Evolutionary conservation across 1,140 invertebrate genomes (phyloP).

Genomic region (Drosophila carrolli): DNA sequence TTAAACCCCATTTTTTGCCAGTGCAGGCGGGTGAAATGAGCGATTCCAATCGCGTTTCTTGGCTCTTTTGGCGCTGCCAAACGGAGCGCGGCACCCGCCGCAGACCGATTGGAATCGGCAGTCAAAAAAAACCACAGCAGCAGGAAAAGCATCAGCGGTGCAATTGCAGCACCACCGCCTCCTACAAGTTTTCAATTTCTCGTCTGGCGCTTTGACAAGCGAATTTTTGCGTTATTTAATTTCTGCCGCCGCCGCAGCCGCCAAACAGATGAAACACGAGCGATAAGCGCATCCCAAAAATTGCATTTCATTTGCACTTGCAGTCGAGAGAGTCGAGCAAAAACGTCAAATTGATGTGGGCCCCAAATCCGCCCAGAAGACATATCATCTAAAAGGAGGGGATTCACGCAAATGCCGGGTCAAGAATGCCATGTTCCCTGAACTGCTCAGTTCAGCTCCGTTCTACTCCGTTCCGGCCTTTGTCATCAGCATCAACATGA

Average conservation of each 20-base stretch:
- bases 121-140: conserved; percentile 21
- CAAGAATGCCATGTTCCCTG: conserved; percentile 40
- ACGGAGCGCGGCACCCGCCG: conserved; percentile 71
- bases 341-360: conserved; percentile 38
- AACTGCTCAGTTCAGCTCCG: conserved; percentile 13
- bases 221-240: conserved; percentile 74
- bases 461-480: conserved; percentile 25
- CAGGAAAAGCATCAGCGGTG: conserved; percentile 16
- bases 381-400: conserved; percentile 25
- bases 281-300: conserved; percentile 64
- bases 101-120: conserved; percentile 79
- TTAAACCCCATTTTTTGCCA: conserved; percentile 1
- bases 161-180: conserved; percentile 50
- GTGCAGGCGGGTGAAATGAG: conserved; percentile 62
- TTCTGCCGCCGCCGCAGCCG: conserved; percentile 38
- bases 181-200: conserved; percentile 66
- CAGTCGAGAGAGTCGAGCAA: conserved; percentile 19
- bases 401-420: conserved; percentile 32
- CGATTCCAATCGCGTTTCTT: conserved; percentile 72
- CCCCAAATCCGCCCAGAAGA: conserved; percentile 33
- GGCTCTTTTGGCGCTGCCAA: conserved; percentile 67
- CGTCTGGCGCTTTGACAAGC: conserved; percentile 66
- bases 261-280: conserved; percentile 55
- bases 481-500: conserved; percentile 76
- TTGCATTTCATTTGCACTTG: conserved; percentile 75